phyloP scores from a whole-genome alignment of 2,113 vertebrate genomes.

The Butorides virescens region DNA sequence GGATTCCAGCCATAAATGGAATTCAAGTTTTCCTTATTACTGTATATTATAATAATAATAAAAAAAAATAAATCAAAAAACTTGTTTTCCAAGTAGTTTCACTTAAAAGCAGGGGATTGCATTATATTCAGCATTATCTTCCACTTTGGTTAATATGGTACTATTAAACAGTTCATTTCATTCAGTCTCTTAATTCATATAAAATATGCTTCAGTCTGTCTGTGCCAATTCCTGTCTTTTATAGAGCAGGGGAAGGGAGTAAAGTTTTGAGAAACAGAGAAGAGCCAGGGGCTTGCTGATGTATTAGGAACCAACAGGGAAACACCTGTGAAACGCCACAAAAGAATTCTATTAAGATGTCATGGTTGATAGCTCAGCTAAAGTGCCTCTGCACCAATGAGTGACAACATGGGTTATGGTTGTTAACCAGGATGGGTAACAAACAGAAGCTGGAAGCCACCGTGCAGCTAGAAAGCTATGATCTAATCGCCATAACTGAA shows the following conservation, averaged over 20 bases:
- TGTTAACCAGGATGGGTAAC: background rate
- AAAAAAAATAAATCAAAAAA: background rate
- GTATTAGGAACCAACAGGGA: background rate
- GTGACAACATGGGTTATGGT: no score
- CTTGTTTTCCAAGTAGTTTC: background rate
- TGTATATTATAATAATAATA: background rate
- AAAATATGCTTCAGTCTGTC: background rate
- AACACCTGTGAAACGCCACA: background rate
- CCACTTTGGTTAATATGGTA: background rate
- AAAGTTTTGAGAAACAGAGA: background rate
- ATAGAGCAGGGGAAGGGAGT: background rate
- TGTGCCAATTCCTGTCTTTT: background rate
- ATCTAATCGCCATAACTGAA: rapidly evolving
- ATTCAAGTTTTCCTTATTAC: background rate
- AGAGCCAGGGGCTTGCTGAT: background rate
- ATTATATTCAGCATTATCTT: background rate
- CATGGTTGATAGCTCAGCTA: background rate
- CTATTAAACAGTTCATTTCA: background rate
- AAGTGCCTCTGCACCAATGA: background rate
- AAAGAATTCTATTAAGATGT: background rate
- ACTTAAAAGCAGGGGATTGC: background rate
- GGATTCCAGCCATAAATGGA: background rate
- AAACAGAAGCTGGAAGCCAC: background rate
- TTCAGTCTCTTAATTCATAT: background rate
- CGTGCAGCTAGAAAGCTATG: background rate